A percentile compares a stretch with the other conserved stretches of the same genome.
Evolutionary conservation across 2,888 invertebrate species (phyloP).

Genomic region (Chrysomela aeneicollis): DNA sequence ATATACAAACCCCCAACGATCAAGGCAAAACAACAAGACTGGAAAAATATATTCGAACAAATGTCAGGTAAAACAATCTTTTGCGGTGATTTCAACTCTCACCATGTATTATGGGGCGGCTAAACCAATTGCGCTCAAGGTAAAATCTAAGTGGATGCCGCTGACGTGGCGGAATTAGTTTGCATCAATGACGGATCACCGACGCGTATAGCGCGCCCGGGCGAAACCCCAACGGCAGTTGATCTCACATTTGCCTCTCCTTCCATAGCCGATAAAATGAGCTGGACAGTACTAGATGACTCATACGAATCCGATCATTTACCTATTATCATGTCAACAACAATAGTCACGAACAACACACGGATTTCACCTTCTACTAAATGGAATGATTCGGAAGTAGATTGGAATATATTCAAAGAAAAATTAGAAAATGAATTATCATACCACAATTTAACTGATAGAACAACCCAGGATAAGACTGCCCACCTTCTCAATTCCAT

Average conservation of each 20-base stretch:
- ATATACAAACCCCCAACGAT: not conserved
- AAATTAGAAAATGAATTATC: not conserved
- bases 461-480: too few species aligned
- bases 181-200: not conserved
- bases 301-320: not conserved
- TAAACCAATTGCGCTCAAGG: not conserved
- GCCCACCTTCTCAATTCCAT: not conserved
- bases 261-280: not conserved
- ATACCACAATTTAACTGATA: too few species aligned
- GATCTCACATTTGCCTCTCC: not conserved
- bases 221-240: not conserved
- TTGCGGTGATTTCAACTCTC: not conserved
- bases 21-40: not conserved
- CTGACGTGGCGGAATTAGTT: not conserved
- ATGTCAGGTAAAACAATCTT: not conserved
- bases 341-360: not conserved
- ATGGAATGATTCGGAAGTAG: not conserved
- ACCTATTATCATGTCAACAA: not conserved
- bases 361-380: not conserved
- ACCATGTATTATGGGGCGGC: not conserved
- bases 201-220: not conserved
- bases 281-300: not conserved
- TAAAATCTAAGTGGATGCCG: not conserved
- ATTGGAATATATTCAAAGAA: not conserved
- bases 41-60: slow-evolving; percentile 5